These are phyloP conservation scores for Dicroscelio sp. DNA, from an alignment of 2,888 invertebrate genomes.

Conservation along the genomic window DNA sequence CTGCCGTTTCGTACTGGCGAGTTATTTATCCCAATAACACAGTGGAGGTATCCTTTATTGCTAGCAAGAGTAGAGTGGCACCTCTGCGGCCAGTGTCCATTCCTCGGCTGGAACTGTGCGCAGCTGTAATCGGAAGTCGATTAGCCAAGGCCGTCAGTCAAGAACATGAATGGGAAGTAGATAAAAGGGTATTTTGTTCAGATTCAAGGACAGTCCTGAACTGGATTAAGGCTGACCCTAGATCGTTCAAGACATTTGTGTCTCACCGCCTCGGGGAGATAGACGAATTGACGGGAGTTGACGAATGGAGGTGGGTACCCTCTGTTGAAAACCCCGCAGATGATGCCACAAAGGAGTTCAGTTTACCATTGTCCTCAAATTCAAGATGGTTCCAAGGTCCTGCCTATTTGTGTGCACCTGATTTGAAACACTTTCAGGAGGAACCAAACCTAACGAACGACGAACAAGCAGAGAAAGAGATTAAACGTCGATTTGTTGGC, in stretches of 20 bases:
- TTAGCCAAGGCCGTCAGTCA: slow-evolving; percentile 39
- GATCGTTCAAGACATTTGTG: slow-evolving; percentile 68
- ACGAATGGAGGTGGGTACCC: slow-evolving; percentile 82
- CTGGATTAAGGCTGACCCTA: slow-evolving; percentile 76
- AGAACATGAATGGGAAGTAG: slow-evolving; percentile 50
- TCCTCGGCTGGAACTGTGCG: slow-evolving; percentile 75
- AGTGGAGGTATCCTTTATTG: background rate
- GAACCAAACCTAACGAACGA: no score
- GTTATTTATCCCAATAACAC: background rate
- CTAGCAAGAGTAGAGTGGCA: slow-evolving; percentile 19
- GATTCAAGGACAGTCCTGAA: slow-evolving; percentile 77
- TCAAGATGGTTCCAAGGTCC: no score
- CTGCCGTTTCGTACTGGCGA: slow-evolving; percentile 79
- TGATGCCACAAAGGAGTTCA: no score
- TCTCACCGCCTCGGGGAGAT: slow-evolving; percentile 83
- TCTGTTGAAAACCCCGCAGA: slow-evolving; percentile 40
- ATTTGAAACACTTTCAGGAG: no score
- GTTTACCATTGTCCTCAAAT: no score
- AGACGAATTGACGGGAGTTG: slow-evolving; percentile 73
- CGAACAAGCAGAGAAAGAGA: background rate
- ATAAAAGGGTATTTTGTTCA: slow-evolving; percentile 58
- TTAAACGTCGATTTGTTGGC: background rate
- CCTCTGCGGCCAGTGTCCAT: slow-evolving; percentile 61
- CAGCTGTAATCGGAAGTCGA: slow-evolving; percentile 71
- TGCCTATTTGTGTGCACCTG: no score